A percentile compares a stretch with the other conserved stretches of the same genome.
Evolutionary conservation across 2,888 invertebrate species (phyloP).

Genomic region (Epistrophella euchroma): DNA sequence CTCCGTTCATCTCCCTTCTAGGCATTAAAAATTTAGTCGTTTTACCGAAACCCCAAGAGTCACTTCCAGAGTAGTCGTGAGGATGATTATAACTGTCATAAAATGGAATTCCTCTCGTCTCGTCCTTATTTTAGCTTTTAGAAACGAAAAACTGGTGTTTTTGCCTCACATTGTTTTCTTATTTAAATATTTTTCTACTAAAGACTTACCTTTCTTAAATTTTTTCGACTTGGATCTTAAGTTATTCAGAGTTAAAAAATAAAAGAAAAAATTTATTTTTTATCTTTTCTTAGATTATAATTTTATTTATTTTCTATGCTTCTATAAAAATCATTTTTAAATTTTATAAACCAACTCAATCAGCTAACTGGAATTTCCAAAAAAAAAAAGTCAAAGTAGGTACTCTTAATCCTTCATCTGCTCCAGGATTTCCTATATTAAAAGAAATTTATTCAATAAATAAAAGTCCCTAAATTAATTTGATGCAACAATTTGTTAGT

Average conservation of each 20-base stretch:
- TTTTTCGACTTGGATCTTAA: no score
- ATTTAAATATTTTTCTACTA: no score
- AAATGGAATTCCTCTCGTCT: no score
- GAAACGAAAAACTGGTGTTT: no score
- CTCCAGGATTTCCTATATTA: slow-evolving; percentile 38
- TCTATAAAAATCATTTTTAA: background rate
- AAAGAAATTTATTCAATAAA: background rate
- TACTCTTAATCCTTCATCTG: background rate
- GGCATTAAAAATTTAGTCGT: no score
- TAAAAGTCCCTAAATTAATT: background rate
- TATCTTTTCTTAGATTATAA: slow-evolving; percentile 1
- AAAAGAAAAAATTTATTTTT: background rate
- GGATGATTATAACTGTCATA: no score
- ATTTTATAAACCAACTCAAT: background rate
- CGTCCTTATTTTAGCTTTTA: no score
- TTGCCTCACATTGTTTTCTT: no score
- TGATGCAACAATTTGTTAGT: background rate
- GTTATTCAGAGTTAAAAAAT: background rate
- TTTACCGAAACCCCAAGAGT: no score
- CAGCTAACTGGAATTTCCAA: slow-evolving; percentile 14
- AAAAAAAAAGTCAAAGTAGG: background rate
- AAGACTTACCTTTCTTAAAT: no score
- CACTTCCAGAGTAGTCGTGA: no score
- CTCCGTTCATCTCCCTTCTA: no score
- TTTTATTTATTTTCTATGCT: background rate